Evolutionary conservation across 1,140 invertebrate species (phyloP).

Genomic region (Drosophila pruinosa): DNA sequence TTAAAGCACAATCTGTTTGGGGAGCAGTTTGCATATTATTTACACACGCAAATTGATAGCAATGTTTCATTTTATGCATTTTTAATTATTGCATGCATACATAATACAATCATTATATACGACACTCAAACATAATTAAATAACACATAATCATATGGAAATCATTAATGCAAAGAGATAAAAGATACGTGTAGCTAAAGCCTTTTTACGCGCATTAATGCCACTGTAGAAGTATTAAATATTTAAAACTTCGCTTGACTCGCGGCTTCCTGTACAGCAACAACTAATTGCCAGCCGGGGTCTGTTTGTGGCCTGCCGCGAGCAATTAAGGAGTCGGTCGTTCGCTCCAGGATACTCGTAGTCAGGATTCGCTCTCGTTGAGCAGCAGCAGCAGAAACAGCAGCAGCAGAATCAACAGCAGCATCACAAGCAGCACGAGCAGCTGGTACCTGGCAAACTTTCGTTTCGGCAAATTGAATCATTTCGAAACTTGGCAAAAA

Average conservation of each 20-base stretch:
- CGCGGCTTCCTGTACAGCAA: background rate
- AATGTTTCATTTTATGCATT: background rate
- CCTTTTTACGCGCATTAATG: background rate
- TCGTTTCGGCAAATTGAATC: conserved; percentile 64
- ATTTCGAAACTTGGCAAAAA: conserved; percentile 63
- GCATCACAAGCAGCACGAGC: conserved; percentile 19
- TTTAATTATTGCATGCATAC: background rate
- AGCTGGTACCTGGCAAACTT: conserved; percentile 60
- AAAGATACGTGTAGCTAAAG: background rate
- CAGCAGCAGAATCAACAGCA: conserved; percentile 10
- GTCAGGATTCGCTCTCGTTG: background rate
- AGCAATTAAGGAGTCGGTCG: conserved; percentile 31
- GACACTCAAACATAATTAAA: conserved; percentile 20
- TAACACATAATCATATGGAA: background rate
- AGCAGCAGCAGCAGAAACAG: conserved; percentile 5
- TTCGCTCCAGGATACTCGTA: background rate
- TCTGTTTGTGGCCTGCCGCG: conserved; percentile 35
- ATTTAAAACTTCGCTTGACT: conserved; percentile 4
- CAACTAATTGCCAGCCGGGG: conserved; percentile 37
- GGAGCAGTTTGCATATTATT: background rate
- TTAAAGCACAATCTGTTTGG: background rate
- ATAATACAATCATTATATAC: conserved; percentile 2
- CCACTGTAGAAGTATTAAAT: background rate
- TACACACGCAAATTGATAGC: background rate
- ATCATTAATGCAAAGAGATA: background rate